Conservation (phyloP, 2,888 invertebrate genomes). For the Synanthedon tipuliformis region DNA sequence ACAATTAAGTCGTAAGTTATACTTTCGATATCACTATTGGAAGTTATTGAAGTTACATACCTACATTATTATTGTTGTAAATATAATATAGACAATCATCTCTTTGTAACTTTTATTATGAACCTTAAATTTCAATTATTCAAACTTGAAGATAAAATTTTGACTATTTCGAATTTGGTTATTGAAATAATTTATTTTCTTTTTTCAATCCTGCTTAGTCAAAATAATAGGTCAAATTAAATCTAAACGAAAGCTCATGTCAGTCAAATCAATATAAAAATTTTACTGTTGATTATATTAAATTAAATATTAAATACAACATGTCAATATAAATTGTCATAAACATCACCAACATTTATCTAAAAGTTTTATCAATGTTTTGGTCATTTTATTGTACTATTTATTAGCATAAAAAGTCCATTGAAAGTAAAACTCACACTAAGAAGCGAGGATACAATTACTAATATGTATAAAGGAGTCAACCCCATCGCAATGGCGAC, state of each 20-base stretch:
- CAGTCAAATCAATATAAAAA: too few relatives aligned
- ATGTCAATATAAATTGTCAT: background rate
- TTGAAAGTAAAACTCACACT: background rate
- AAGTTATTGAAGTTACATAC: conserved; percentile 21
- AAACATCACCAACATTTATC: background rate
- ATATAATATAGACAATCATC: too few relatives aligned
- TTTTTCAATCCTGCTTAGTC: too few relatives aligned
- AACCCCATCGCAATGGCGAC: conserved; percentile 60
- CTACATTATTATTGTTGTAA: background rate
- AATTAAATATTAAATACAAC: too few relatives aligned
- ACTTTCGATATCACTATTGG: conserved; percentile 27
- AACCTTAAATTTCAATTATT: too few relatives aligned
- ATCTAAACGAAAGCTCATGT: too few relatives aligned
- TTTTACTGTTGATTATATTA: too few relatives aligned
- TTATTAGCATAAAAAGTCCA: conserved; percentile 21
- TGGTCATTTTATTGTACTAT: conserved; percentile 60
- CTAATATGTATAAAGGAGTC: conserved; percentile 12
- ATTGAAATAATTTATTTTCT: too few relatives aligned
- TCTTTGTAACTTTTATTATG: too few relatives aligned
- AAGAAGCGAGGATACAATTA: background rate
- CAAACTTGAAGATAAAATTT: too few relatives aligned
- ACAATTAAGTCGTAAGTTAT: conserved; percentile 21
- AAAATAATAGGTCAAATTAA: too few relatives aligned
- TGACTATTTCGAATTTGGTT: too few relatives aligned
- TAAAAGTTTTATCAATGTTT: conserved; percentile 8